Percentiles rank a stretch among this genome's conserved stretches.
These are phyloP conservation scores for Taphrorychus bicolor DNA, from an alignment of 2,888 invertebrate species.

Conservation along the genomic window DNA sequence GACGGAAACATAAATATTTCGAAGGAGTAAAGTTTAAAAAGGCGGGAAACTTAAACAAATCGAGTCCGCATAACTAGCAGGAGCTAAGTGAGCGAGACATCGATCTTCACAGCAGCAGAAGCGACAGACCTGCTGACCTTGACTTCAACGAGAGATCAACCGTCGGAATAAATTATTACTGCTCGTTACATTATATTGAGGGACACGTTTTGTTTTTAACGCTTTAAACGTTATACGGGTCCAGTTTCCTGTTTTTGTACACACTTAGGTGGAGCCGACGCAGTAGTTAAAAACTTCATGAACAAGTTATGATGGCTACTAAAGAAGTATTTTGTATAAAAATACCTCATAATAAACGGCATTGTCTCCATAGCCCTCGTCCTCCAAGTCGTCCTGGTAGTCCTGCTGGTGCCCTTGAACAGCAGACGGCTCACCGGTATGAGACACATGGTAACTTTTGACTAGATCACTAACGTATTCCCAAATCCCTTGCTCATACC, in stretches of 20 bases:
- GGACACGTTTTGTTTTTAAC: conserved; percentile 16
- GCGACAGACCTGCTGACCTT: conserved; percentile 30
- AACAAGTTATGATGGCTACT: neutral
- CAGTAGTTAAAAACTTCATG: neutral
- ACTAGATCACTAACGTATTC: conserved; percentile 72
- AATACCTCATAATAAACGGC: conserved; percentile 30
- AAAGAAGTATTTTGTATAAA: conserved; percentile 6
- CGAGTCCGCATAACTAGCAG: neutral
- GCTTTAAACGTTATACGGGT: conserved; percentile 21
- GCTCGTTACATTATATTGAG: conserved; percentile 4
- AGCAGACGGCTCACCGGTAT: neutral
- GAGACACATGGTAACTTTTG: conserved; percentile 62
- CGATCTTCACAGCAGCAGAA: conserved; percentile 1
- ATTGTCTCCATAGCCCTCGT: conserved; percentile 34
- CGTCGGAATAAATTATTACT: conserved; percentile 33
- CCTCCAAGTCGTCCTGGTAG: conserved; percentile 20
- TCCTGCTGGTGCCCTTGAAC: neutral
- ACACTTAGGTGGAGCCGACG: too few species aligned
- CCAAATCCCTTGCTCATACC: conserved; percentile 60
- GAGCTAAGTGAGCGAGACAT: conserved; percentile 10
- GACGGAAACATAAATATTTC: neutral
- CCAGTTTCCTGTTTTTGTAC: conserved; percentile 38
- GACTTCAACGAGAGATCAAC: conserved; percentile 36
- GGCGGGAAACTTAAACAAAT: neutral
- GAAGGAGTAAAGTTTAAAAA: neutral